Evolutionary conservation across 2,113 vertebrate species (phyloP), one percentile per base, ranked within the genome.

Genomic region (Orthonyx spaldingii): DNA sequence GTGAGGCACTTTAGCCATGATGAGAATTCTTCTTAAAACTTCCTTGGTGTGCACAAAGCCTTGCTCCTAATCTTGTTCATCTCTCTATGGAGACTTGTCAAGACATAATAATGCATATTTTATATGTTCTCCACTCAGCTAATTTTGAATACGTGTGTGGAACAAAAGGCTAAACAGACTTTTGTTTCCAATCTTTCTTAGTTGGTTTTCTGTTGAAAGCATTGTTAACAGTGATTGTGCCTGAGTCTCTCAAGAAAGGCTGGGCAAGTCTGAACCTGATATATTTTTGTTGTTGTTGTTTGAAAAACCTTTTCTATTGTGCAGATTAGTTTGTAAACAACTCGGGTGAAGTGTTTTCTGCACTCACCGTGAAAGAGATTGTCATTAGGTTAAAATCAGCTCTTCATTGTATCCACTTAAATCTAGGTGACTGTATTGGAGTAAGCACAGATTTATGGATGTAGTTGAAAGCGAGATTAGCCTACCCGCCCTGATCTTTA

Each of bases 21-120:
- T 27, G 64, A 87, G 49, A 94, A 42, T 35, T 49, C 42, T 42
- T 53, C 76, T 30, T 61, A 80, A 37, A 88, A 81, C 52, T 33
- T 44, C 32, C 22, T 4, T 10, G 1, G 18, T 22, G 53, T 61
- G 49, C 69, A 50, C 88, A 82, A 81, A 90, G 53, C 60, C 64
- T 56, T 84, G 68, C 72, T 68, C 68, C 88, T 95, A 95, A 92
- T 94, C 94, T 94, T 19, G 69, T 93, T 84, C 86, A 84, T 96
- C 93, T 90, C 88, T 61, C 1, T 82, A 20, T 9, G 57, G 2
- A 74, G 47, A 78, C 64, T 75, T 95, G 92, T 93, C 89, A 94
- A 65, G 89, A 66, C 55, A 53, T 57, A 94, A 87, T 52, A 80
- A 42, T 39, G 37, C 56, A 8, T 68, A 90, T 94, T 94, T 90